Conservation (phyloP, 2,113 vertebrate species). For the Muscicapa adusta region DNA sequence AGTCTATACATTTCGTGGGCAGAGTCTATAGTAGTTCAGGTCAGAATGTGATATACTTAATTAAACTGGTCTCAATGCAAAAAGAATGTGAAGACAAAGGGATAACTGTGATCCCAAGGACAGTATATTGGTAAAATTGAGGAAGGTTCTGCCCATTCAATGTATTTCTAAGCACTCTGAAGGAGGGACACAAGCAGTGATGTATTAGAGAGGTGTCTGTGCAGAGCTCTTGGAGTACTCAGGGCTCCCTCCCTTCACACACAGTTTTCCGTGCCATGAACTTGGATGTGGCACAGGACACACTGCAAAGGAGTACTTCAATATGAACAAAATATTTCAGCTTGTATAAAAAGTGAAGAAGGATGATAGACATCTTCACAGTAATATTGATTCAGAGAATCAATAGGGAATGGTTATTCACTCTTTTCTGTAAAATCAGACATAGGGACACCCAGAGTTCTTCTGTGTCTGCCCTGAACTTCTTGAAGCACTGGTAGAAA, state of each 20-base stretch:
- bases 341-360: not conserved
- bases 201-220: not conserved
- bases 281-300: not conserved
- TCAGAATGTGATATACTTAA: not conserved
- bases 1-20: not conserved
- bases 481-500: not conserved
- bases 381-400: not conserved
- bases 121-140: not conserved
- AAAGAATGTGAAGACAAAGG: not conserved
- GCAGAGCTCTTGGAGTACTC: not conserved
- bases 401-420: not conserved
- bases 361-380: not conserved
- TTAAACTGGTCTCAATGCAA: not conserved
- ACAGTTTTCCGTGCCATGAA: rapidly evolving
- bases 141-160: not conserved
- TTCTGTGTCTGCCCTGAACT: not conserved
- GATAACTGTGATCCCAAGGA: not conserved
- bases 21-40: not conserved
- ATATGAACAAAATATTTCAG: not conserved
- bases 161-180: not conserved
- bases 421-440: not conserved
- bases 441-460: not conserved
- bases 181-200: not conserved
- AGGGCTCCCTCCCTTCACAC: not conserved
- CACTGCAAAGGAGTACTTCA: not conserved